phyloP scores from a whole-genome alignment of 2,113 vertebrate species.

The Trogon melanurus region DNA sequence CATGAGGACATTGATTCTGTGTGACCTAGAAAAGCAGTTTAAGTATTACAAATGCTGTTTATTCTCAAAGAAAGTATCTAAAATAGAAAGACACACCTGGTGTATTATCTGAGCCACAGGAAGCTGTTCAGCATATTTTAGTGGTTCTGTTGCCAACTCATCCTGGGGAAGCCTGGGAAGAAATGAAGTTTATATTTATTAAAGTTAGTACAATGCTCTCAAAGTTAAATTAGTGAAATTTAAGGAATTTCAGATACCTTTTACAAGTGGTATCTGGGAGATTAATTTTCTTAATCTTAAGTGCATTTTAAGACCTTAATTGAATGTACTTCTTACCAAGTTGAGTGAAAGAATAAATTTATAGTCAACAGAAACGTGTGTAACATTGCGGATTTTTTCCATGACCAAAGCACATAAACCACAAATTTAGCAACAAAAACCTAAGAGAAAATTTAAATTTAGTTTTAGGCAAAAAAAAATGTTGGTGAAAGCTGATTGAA shows the following conservation, averaged over 20 bases:
- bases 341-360: not conserved
- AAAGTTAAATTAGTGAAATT: not conserved
- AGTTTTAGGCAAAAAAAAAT: not conserved
- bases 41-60: conserved; percentile 45
- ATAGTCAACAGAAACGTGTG: not conserved
- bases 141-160: conserved; percentile 69
- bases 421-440: not conserved
- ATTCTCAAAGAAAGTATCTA: conserved; percentile 42
- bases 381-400: not conserved
- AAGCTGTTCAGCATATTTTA: conserved; percentile 91
- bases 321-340: not conserved
- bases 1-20: conserved; percentile 29
- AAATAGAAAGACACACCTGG: conserved; percentile 82
- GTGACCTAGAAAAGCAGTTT: conserved; percentile 62
- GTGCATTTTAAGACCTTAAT: not conserved
- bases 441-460: not conserved
- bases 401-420: not conserved
- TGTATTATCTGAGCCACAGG: conserved; percentile 97
- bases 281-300: not conserved
- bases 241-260: not conserved
- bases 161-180: conserved; percentile 64
- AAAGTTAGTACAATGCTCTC: not conserved
- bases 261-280: not conserved
- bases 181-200: not conserved
- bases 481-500: not conserved